Evolutionary conservation across 2,888 invertebrate genomes (phyloP), one percentile per base, ranked within the genome.

Genomic region (Quadroppia sp.): DNA sequence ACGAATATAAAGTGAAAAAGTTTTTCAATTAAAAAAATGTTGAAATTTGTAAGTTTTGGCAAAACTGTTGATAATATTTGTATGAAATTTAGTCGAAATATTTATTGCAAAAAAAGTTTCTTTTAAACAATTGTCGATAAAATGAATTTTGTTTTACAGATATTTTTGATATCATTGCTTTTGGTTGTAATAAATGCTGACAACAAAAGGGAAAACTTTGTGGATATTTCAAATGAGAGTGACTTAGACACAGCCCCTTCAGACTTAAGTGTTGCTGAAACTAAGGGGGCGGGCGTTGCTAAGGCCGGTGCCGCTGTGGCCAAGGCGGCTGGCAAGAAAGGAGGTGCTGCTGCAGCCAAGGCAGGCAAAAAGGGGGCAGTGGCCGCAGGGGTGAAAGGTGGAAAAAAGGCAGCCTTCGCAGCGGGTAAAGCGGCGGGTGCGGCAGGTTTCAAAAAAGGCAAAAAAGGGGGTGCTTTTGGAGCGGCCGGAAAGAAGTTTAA

Each of bases 401-500:
- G 45, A 3, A 64, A 73, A 23, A 64, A 64, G 20, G 72, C 25
- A 9, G 64, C 61, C 3, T 42, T 45, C 17, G 72, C 72, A 23
- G 72, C 50, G 17, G 72, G 72, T n/a, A 64, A 64, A 30, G 48
- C 61, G 25, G 50, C 40, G 17, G 72, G 72, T 40, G 64, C 61
- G 2, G 72, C 72, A 15, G 69, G 69, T 1, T 13, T 69, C 25
- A 69, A 69, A 20, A 25, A 13, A 7, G 61, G 61, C 23, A 73
- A 73, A 30, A 64, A 64, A 17, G 72, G 72, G 1, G 56, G 23
- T 23, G 72, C 67, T 48, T 61, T 64, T 64, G 72, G 72, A 20
- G 72, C 72, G 23, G 59, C 48, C 42, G 72, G 72, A 45, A 73
- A 73, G 28, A 73, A 73, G 48, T 73, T 69, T 11, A 69, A 69